These are phyloP conservation scores for Aphidoletes aphidimyza DNA, from an alignment of 2,888 invertebrate species.

Conservation along the genomic window DNA sequence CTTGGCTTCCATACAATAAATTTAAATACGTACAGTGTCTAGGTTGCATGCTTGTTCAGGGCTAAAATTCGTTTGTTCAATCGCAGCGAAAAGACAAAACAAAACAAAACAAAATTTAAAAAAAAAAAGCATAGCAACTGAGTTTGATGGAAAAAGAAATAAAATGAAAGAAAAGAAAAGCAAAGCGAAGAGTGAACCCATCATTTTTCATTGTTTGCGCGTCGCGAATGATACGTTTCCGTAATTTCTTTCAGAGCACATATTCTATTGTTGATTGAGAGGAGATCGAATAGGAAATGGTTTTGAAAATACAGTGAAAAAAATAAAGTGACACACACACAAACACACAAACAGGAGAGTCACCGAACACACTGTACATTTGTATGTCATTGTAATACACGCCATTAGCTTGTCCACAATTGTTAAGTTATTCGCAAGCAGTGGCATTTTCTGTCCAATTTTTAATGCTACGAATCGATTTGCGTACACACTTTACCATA, in stretches of 20 bases:
- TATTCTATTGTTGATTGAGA: background rate
- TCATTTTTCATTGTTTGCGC: conserved; percentile 51
- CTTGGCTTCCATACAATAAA: conserved; percentile 3
- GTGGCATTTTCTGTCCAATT: conserved; percentile 57
- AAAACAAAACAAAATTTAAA: background rate
- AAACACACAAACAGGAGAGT: background rate
- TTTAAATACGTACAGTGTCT: conserved; percentile 5
- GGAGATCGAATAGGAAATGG: conserved; percentile 27
- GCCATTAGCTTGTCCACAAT: conserved; percentile 29
- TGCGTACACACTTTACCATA: conserved; percentile 17
- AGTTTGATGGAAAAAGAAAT: no score
- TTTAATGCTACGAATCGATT: conserved; percentile 63
- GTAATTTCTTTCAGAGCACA: background rate
- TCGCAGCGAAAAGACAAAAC: background rate
- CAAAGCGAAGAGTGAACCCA: conserved; percentile 25
- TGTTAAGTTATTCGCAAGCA: background rate
- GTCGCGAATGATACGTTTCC: conserved; percentile 29
- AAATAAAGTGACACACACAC: background rate
- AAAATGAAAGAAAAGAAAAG: background rate
- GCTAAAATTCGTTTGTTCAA: conserved; percentile 10
- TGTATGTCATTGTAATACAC: conserved; percentile 49
- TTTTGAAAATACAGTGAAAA: background rate
- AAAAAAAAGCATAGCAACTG: background rate
- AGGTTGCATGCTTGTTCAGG: conserved; percentile 15
- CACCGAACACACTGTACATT: background rate